Percentiles rank a stretch among this genome's conserved stretches.
phyloP scores from a whole-genome alignment of 2,888 invertebrate species.

The Acrocera orbiculus region DNA sequence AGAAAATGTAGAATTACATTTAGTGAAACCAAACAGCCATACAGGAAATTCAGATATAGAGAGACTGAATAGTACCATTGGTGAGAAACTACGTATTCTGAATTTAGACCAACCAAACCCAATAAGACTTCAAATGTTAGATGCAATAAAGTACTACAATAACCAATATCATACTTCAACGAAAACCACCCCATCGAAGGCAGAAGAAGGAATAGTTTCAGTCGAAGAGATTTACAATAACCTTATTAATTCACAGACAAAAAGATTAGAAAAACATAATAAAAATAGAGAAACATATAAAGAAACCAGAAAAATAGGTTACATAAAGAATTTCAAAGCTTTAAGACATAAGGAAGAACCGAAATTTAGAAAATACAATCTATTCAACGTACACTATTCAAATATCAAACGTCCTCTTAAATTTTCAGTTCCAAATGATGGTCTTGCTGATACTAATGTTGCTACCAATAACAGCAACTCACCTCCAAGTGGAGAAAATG shows the following conservation, averaged over 20 bases:
- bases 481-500: neutral
- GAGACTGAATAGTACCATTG: neutral
- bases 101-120: neutral
- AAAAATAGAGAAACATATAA: conserved; percentile 1
- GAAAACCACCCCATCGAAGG: neutral
- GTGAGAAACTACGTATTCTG: neutral
- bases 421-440: too few relatives aligned
- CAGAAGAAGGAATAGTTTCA: neutral
- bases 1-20: conserved; percentile 2
- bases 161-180: neutral
- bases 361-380: conserved; percentile 1
- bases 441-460: too few relatives aligned
- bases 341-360: conserved; percentile 4
- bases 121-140: neutral
- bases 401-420: conserved; percentile 1
- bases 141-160: neutral
- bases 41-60: too few relatives aligned
- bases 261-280: neutral
- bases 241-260: conserved; percentile 1
- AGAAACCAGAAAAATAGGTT: conserved; percentile 1
- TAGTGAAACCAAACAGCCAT: too few relatives aligned
- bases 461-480: neutral
- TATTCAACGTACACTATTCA: neutral
- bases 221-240: conserved; percentile 1
- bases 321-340: conserved; percentile 1